A percentile compares a stretch with the other conserved stretches of the same genome.
Evolutionary conservation across 1,140 invertebrate species (phyloP).

Genomic region (Drosophila sechellia): DNA sequence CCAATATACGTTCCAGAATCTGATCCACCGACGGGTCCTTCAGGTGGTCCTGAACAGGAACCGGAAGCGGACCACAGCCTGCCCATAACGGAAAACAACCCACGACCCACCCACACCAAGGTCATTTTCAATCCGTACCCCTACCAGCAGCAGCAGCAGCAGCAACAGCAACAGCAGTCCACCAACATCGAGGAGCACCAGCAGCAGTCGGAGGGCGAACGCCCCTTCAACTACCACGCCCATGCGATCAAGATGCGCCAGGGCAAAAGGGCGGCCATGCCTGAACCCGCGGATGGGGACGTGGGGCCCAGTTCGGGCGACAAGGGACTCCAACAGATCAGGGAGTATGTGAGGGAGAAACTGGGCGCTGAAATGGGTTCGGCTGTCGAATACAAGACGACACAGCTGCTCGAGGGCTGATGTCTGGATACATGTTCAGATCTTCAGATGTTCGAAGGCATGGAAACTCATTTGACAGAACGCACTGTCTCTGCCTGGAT

Average conservation of each 20-base stretch:
- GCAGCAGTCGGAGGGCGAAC: conserved; percentile 38
- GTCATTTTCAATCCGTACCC: conserved; percentile 73
- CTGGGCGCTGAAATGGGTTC: conserved; percentile 77
- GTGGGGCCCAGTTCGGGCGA: conserved; percentile 19
- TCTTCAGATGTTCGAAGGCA: background rate
- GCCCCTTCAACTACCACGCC: conserved; percentile 80
- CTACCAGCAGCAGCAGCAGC: conserved; percentile 61
- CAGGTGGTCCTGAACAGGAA: conserved; percentile 17
- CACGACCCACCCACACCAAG: conserved; percentile 77
- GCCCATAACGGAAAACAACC: conserved; percentile 78
- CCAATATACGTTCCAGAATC: conserved; percentile 75
- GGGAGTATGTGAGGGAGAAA: conserved; percentile 76
- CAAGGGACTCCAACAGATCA: conserved; percentile 67
- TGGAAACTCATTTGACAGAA: background rate
- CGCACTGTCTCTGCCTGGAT: background rate
- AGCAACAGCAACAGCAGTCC: conserved; percentile 16
- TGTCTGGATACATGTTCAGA: background rate
- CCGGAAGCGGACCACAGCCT: conserved; percentile 37
- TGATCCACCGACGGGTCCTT: conserved; percentile 40
- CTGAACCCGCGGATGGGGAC: conserved; percentile 10
- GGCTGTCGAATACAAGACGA: conserved; percentile 77
- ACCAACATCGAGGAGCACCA: conserved; percentile 20
- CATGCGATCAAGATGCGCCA: conserved; percentile 56
- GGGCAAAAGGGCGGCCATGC: conserved; percentile 56
- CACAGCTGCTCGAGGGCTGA: conserved; percentile 72